Conservation (phyloP, 2,888 invertebrate genomes). For the Epirrita christyi region DNA sequence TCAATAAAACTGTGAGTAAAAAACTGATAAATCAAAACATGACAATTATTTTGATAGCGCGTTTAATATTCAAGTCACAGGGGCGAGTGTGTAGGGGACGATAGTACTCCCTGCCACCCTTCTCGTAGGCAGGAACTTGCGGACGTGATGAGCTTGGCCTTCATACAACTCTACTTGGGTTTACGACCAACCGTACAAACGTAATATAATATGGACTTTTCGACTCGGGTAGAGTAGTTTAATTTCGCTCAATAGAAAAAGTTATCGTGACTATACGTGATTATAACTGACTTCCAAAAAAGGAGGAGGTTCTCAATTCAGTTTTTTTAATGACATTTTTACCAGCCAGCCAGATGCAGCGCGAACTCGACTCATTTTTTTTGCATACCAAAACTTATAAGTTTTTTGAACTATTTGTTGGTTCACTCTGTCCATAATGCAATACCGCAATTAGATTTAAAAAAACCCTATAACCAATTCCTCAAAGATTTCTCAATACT, state of each 20-base stretch:
- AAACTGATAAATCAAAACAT: slow-evolving; percentile 20
- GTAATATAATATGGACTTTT: slow-evolving; percentile 26
- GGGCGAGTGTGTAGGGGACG: slow-evolving; percentile 34
- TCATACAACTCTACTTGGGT: slow-evolving; percentile 31
- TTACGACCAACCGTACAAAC: slow-evolving; percentile 37
- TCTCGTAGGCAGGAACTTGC: slow-evolving; percentile 45
- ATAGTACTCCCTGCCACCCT: slow-evolving; percentile 28
- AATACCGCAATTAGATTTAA: too few relatives aligned
- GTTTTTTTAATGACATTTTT: too few relatives aligned
- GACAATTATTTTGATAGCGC: slow-evolving; percentile 32
- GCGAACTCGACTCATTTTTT: too few relatives aligned
- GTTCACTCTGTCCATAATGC: too few relatives aligned
- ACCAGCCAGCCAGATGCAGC: too few relatives aligned
- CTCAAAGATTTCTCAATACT: not conserved
- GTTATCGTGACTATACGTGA: not conserved
- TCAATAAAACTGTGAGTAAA: not conserved
- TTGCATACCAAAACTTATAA: too few relatives aligned
- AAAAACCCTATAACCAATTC: too few relatives aligned
- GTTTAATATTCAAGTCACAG: slow-evolving; percentile 46
- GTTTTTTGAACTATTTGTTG: too few relatives aligned
- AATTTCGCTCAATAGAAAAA: slow-evolving; percentile 13
- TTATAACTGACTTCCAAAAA: not conserved
- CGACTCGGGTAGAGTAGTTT: slow-evolving; percentile 18
- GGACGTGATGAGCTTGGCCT: slow-evolving; percentile 46
- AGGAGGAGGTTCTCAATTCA: too few relatives aligned